Percentiles rank a stretch among this genome's conserved stretches.
phyloP scores from a whole-genome alignment of 1,140 invertebrate species.

The Calliphora vicina region DNA sequence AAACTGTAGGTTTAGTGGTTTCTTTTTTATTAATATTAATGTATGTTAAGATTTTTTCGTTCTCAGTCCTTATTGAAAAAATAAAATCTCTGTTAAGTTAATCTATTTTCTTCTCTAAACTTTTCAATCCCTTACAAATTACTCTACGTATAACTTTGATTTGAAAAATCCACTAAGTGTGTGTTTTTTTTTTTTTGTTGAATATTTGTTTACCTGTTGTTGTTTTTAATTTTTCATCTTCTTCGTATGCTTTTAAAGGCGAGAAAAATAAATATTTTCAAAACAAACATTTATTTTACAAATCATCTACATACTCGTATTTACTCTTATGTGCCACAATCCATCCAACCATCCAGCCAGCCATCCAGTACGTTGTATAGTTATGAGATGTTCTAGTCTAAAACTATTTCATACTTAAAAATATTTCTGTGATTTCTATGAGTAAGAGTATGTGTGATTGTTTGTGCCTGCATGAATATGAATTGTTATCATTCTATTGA shows the following conservation, averaged over 20 bases:
- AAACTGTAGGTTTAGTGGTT: too few species aligned
- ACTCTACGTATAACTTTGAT: not conserved
- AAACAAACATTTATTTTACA: constrained; percentile 28
- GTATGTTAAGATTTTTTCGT: too few species aligned
- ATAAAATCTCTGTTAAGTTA: too few species aligned
- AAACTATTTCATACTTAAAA: not conserved
- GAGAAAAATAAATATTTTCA: constrained; percentile 26
- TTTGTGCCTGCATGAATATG: not conserved
- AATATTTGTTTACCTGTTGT: constrained; percentile 22
- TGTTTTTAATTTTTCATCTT: not conserved
- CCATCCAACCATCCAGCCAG: too few species aligned
- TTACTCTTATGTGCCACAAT: too few species aligned
- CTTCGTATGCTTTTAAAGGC: constrained; percentile 11
- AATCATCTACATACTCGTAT: constrained; percentile 11
- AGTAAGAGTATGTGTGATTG: not conserved
- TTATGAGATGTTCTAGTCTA: not conserved
- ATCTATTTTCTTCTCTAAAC: not conserved
- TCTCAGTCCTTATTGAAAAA: too few species aligned
- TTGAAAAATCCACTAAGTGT: not conserved
- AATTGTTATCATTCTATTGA: not conserved
- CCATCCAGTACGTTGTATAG: not conserved
- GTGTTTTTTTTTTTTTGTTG: not conserved
- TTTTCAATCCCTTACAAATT: not conserved
- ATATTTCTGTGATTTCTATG: not conserved
- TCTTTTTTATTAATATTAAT: too few species aligned